Evolutionary conservation across 2,113 vertebrate species (phyloP).

Genomic region (Callipepla californica): DNA sequence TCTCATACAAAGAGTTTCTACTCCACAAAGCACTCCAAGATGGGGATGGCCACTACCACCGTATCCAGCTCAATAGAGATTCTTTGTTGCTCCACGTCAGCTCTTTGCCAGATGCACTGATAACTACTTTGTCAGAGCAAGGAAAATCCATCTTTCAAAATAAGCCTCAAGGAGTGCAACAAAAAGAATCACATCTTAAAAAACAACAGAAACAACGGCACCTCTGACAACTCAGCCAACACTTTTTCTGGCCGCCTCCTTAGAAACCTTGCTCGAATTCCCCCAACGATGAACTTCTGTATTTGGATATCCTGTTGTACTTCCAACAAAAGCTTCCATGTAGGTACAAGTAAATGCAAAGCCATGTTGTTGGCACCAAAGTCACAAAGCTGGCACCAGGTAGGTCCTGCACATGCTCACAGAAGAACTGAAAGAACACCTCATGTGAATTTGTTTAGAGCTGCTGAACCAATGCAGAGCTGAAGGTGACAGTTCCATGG

Average conservation of each 20-base stretch:
- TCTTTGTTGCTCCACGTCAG: conserved; percentile 44
- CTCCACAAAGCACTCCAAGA: conserved; percentile 47
- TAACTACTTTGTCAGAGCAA: conserved; percentile 57
- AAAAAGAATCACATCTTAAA: conserved; percentile 7
- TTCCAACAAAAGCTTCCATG: not conserved
- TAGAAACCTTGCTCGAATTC: not conserved
- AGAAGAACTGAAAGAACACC: not conserved
- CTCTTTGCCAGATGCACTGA: conserved; percentile 21
- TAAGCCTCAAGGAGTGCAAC: conserved; percentile 3
- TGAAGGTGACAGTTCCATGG: not conserved
- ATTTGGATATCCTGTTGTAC: not conserved
- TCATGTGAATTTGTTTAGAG: not conserved
- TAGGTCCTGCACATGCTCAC: no score
- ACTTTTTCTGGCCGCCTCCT: not conserved
- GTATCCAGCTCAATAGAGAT: conserved; percentile 49
- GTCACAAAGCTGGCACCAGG: no score
- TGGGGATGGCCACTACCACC: conserved; percentile 30
- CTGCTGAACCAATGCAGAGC: not conserved
- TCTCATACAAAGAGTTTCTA: conserved; percentile 36
- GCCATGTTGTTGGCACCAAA: no score
- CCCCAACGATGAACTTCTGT: not conserved
- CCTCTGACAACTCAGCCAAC: not conserved
- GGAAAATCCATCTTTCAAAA: conserved; percentile 49
- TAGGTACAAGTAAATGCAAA: not conserved
- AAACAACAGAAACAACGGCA: not conserved